phyloP scores from a whole-genome alignment of 2,888 invertebrate genomes.

The Frankliniella fusca region DNA sequence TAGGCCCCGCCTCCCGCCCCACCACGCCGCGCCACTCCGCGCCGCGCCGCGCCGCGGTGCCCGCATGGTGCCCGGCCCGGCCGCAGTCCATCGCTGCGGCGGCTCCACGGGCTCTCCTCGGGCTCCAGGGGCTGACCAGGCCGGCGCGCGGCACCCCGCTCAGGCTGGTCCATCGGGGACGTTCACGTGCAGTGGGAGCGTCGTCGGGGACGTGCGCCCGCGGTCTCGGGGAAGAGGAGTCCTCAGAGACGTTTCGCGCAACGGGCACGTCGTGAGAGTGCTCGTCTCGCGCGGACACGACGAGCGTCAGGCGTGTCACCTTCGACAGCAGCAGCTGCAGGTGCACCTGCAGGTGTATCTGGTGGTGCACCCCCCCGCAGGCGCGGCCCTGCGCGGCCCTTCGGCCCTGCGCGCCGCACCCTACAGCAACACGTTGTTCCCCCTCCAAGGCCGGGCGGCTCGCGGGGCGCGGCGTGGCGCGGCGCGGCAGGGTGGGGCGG shows the following conservation, averaged over 20 bases:
- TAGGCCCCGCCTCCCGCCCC: constrained; percentile 32
- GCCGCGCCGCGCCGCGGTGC: constrained; percentile 36
- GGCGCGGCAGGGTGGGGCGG: constrained; percentile 39
- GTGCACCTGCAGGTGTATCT: no score
- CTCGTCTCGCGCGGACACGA: constrained; percentile 36
- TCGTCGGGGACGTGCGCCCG: constrained; percentile 48
- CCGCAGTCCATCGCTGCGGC: constrained; percentile 36
- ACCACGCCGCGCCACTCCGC: constrained; percentile 44
- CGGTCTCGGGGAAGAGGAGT: constrained; percentile 44
- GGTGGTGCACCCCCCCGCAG: not conserved
- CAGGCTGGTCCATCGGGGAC: not conserved
- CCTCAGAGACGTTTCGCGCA: constrained; percentile 35
- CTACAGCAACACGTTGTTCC: not conserved
- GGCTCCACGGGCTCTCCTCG: constrained; percentile 35
- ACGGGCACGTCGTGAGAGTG: constrained; percentile 44
- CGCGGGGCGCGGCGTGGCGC: constrained; percentile 3
- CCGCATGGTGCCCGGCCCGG: constrained; percentile 46
- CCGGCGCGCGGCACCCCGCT: not conserved
- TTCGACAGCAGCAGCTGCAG: constrained; percentile 70
- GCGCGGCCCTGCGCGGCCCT: not conserved
- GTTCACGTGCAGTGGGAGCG: constrained; percentile 32
- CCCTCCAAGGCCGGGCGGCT: not conserved
- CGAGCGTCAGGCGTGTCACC: constrained; percentile 59
- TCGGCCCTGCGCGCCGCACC: not conserved
- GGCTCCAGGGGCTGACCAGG: not conserved